Evolutionary conservation across 2,888 invertebrate genomes (phyloP), one percentile per base, ranked within the genome.

Genomic region (Ashinkailepas kermadecensis): DNA sequence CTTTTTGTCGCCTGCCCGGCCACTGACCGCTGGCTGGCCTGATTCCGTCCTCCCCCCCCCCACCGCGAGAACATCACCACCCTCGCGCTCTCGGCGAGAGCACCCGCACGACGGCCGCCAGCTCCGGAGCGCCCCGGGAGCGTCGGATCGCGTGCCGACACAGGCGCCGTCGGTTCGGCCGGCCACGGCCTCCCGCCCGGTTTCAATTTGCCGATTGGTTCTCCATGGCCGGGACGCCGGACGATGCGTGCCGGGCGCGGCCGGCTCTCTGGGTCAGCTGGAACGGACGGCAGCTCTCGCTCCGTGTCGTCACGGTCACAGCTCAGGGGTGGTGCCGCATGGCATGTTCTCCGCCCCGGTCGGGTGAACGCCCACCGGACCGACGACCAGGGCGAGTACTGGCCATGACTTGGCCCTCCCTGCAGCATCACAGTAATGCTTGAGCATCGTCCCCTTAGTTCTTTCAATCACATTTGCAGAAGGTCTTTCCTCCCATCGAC

Each of bases 161-260:
- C 11, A 23, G 1, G 10, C 65, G 65, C 4, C 9, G 23, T 13
- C 39, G 8, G 21, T 25, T 11, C 13, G 39, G 70, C 70, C 39
- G 39, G 25, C 39, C 39, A 15, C 70, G 70, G 39, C 70, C 70
- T 12, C 70, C 70, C 70, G 70, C 15, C 13, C 39, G 7, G 70
- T 70, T 70, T 39, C 70, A 70, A 70, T 70, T 39, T 70, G 39
- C 15, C 70, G 70, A 70, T 70, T 70, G 70, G 70, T 70, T 70
- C 70, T 70, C 39, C 70, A 7, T 39, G 15, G 70, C 39, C 7
- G 70, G 70, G 64, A n/a, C 64, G 23, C 65, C 11, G 65, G 23
- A 62, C 62, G 62, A 18, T 18, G 18, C 18, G 18, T 18, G 62
- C 18, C 62, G 62, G 18, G 62, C 12, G 58, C 64, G 64, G 67